Conservation (phyloP, 2,797 vertebrate species). For the Triplophysa yarkandensis region DNA sequence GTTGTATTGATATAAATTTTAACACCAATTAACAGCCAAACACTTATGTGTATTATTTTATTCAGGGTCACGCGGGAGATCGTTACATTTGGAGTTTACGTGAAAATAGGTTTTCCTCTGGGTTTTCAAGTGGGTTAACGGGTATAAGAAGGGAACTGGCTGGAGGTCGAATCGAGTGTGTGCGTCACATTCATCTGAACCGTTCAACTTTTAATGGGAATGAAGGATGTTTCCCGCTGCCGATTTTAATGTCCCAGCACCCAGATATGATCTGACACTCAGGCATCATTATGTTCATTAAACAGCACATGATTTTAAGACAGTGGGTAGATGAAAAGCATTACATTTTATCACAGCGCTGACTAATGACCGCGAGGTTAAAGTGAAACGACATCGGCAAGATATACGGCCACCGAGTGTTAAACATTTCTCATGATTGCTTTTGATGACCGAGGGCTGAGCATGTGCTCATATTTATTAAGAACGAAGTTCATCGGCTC, state of each 20-base stretch:
- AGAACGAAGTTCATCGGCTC: not conserved
- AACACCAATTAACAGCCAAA: constrained; percentile 48
- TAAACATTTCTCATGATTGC: constrained; percentile 31
- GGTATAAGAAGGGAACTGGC: constrained; percentile 14
- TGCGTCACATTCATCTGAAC: not conserved
- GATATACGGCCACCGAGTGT: constrained; percentile 33
- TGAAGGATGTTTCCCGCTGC: not conserved
- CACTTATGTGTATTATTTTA: constrained; percentile 49
- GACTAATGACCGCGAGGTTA: constrained; percentile 48
- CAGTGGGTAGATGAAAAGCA: constrained; percentile 42
- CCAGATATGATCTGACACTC: constrained; percentile 35
- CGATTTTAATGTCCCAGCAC: constrained; percentile 23
- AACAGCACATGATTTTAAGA: constrained; percentile 55
- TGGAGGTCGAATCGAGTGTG: not conserved
- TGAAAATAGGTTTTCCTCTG: constrained; percentile 2
- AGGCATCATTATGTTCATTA: constrained; percentile 50
- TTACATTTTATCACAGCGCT: constrained; percentile 38
- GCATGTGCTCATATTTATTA: constrained; percentile 41
- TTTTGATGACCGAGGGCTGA: constrained; percentile 37
- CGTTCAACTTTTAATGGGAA: constrained; percentile 9
- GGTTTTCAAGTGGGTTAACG: constrained; percentile 22
- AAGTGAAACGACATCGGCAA: constrained; percentile 47
- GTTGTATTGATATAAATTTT: constrained; percentile 62
- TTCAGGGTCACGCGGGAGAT: constrained; percentile 2
- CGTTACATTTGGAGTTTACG: constrained; percentile 14